These are phyloP conservation scores for Thunnus maccoyii DNA, from an alignment of 2,113 vertebrate genomes.

Conservation along the genomic window DNA sequence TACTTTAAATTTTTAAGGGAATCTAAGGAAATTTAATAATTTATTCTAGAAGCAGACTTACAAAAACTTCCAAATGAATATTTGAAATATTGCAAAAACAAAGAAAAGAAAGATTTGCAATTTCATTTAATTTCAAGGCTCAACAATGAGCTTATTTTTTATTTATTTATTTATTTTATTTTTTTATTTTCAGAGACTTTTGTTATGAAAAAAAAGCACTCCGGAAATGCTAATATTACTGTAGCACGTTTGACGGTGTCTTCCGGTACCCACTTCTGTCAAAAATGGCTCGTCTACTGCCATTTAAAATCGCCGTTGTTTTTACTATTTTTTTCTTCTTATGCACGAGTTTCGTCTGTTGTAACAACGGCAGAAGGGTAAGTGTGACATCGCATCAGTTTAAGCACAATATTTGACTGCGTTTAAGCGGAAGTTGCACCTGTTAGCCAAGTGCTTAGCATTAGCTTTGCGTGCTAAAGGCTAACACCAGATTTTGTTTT, in stretches of 20 bases:
- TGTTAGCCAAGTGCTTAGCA: conserved; percentile 39
- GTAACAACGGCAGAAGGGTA: conserved; percentile 83
- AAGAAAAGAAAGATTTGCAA: background rate
- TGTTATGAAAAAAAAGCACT: conserved; percentile 23
- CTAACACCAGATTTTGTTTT: conserved; percentile 23
- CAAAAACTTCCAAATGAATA: too few species aligned
- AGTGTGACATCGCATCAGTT: conserved; percentile 18
- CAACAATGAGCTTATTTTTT: background rate
- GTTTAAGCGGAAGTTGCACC: background rate
- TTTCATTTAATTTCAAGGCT: too few species aligned
- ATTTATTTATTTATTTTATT: too few species aligned
- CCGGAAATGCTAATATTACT: conserved; percentile 34
- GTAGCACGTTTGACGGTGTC: background rate
- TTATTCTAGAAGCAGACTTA: too few species aligned
- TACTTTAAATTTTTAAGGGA: too few species aligned
- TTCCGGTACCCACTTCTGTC: conserved; percentile 26
- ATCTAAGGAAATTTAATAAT: too few species aligned
- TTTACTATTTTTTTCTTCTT: conserved; percentile 54
- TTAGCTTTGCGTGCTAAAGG: conserved; percentile 31
- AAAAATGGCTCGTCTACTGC: conserved; percentile 71
- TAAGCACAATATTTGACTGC: background rate
- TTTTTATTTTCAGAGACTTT: background rate
- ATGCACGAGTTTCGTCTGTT: conserved; percentile 44
- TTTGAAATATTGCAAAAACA: background rate
- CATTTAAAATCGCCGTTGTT: conserved; percentile 30